Evolutionary conservation across 2,113 vertebrate species (phyloP).

Genomic region (Danionella cerebrum): DNA sequence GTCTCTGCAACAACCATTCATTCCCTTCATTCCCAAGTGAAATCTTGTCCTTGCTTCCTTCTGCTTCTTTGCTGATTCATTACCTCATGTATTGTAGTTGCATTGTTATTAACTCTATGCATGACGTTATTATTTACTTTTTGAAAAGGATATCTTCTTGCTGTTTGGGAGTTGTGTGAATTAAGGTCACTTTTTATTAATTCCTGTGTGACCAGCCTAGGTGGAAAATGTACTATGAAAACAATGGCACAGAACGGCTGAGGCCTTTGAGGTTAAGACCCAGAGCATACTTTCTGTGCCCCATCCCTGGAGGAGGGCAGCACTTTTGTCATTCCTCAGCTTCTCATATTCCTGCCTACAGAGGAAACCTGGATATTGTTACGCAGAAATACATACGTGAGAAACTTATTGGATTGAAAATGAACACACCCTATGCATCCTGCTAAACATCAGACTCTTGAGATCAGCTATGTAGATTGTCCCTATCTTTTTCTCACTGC

Average conservation of each 20-base stretch:
- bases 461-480: conserved; percentile 28
- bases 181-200: background rate
- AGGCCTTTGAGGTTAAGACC: background rate
- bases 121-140: no score
- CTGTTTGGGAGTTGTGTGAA: background rate
- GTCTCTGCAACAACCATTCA: no score
- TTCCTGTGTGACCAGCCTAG: conserved; percentile 7
- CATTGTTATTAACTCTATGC: background rate
- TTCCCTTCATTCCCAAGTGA: no score
- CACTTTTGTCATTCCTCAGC: conserved; percentile 8
- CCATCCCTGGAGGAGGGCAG: conserved; percentile 1
- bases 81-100: no score
- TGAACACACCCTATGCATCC: background rate
- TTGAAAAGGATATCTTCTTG: no score
- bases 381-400: conserved; percentile 22
- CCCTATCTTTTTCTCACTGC: conserved; percentile 31
- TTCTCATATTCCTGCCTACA: conserved; percentile 45
- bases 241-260: conserved; percentile 2
- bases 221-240: background rate
- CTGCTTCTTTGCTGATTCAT: no score
- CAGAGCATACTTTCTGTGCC: background rate
- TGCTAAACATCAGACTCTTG: background rate
- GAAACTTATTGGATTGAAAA: background rate
- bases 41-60: no score
- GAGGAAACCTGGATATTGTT: conserved; percentile 39